Base-by-base conservation (phyloP, 2,888 invertebrate genomes). In the Mallateleia sp. region DNA sequence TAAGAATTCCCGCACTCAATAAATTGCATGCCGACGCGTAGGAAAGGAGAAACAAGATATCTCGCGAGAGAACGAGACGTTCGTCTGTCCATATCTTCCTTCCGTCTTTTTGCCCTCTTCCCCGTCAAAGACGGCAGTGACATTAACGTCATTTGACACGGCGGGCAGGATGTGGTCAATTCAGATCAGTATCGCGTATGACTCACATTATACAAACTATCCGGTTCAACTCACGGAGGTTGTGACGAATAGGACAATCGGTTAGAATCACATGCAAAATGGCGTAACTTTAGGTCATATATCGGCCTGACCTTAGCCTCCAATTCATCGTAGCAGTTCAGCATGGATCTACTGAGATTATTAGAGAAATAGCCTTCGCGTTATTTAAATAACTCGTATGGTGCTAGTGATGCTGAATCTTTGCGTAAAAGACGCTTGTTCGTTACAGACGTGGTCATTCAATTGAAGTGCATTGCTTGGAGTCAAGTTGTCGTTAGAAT, bases 141-240 rank as follows among this genome's bases (percentile, higher is more conserved):
- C 92, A 93, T 93, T 94, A 93, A 93, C 93, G 90, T 92, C 92
- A 92, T 91, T 91, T 89, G 92, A 91, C 91, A 92, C 89, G 91
- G 88, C 91, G 92, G 93, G 91, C 94, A 94, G 94, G 94, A 94
- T 94, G 93, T 92, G 91, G 93, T 93, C 93, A 93, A 94, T 94
- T 94, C 93, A 93, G 92, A 90, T 89, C 85, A 89, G 85, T 88
- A 92, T 92, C 92, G 90, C 90, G 72, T 88, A 85, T 90, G 89
- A 89, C 80, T 90, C 90, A 90, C 85, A 80, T 80, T 85, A 88
- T 85, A 80, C 88, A 34, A 85, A 80, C 81, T 82, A 78, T 69
- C 71, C 85, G 77, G 85, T 82, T 84, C 82, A 82, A 81, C 79
- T 88, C 72, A 85, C 88, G 85, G 89, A 90, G 89, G 85, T 88